A percentile compares a stretch with the other conserved stretches of the same genome.
Evolutionary conservation across 2,888 invertebrate genomes (phyloP).

Genomic region (Brenthis hecate): DNA sequence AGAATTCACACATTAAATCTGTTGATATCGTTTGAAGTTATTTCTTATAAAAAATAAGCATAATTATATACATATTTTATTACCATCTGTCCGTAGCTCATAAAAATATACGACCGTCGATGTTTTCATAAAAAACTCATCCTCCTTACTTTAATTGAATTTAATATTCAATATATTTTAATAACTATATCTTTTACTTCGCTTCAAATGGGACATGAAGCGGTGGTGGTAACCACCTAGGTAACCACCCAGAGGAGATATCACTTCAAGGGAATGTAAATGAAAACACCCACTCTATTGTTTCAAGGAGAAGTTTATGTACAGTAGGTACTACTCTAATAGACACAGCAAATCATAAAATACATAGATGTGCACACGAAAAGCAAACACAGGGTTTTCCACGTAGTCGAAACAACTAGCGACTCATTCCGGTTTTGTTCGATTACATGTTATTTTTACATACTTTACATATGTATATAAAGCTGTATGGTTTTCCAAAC

Average conservation of each 20-base stretch:
- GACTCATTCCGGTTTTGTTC: neutral
- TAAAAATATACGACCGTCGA: slow-evolving; percentile 14
- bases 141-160: slow-evolving; percentile 7
- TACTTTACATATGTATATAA: too few species aligned
- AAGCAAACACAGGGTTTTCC: neutral
- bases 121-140: slow-evolving; percentile 14
- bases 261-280: too few species aligned
- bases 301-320: too few species aligned
- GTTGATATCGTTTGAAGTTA: slow-evolving; percentile 10
- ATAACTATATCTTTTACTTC: neutral
- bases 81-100: slow-evolving; percentile 10
- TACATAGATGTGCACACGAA: neutral
- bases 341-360: too few species aligned
- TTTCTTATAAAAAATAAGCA: slow-evolving; percentile 17
- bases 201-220: neutral
- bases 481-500: too few species aligned
- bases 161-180: slow-evolving; percentile 6
- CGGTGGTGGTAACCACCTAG: too few species aligned
- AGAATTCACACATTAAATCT: slow-evolving; percentile 11
- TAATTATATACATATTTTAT: slow-evolving; percentile 11
- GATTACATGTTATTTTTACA: neutral
- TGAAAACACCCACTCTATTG: too few species aligned
- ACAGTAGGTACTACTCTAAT: too few species aligned
- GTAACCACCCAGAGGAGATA: too few species aligned
- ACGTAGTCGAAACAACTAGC: neutral